Evolutionary conservation across 2,797 vertebrate genomes (phyloP), one percentile per base, ranked within the genome.

Genomic region (Naso thynnoides): DNA sequence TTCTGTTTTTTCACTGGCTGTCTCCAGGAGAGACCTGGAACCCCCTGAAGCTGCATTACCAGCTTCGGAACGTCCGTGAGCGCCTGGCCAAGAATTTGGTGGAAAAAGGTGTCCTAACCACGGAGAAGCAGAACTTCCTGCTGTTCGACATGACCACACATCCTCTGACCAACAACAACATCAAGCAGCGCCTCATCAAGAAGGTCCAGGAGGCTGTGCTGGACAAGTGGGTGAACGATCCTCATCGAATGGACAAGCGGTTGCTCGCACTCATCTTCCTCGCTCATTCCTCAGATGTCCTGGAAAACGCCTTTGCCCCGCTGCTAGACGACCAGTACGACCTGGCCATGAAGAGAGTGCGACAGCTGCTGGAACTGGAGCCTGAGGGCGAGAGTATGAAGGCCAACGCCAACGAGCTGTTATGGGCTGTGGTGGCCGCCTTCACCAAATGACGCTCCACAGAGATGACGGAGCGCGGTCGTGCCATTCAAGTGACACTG

Each of bases 71-170:
- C 0, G 97, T 99, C 11, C 89, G 97, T 33, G 97, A 99, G 82
- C 96, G 96, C 16, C 91, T 98, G 92, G 98, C 98, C 27, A 99
- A 99, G 92, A 99, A 98, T 90, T 92, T 99, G 81, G 98, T 99
- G 26, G 97, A 99, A 92, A 99, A 99, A 89, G 98, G 98, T 0
- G 97, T 99, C 72, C 91, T 99, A 85, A 99, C 97, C n/a, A 99
- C 97, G 16, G 97, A 99, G 94, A 99, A 99, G 92, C 97, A 99
- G 92, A 99, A 98, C 95, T 99, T 99, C 91, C 93, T 99, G 77
- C 96, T 99, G 49, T 99, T 99, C 86, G 97, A 98, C 94, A 99
- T 99, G 97, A 99, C 96, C 52, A 99, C 97, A 0, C 97, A 99
- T 88, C 97, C 98, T 1, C 97, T 99, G 86, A 99, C 95, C 89